Conservation (phyloP, 2,797 vertebrate species). For the Eospalax fontanierii region DNA sequence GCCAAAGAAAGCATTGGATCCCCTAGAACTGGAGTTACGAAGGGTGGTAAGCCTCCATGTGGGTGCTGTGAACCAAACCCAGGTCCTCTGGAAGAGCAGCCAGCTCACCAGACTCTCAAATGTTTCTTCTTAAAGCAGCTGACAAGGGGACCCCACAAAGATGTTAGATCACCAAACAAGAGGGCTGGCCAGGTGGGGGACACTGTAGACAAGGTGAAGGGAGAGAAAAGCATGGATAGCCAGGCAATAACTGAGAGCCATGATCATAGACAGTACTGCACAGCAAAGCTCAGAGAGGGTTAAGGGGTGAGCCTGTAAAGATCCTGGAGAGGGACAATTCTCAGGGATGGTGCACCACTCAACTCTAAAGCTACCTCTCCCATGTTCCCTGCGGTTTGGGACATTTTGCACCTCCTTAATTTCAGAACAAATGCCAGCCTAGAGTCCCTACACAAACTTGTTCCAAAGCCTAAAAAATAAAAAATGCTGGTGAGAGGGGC, state of each 20-base stretch:
- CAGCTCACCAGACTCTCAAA: too few species aligned
- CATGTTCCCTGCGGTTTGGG: too few species aligned
- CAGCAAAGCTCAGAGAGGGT: neutral
- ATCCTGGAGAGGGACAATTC: rapidly evolving
- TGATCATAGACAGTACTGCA: rapidly evolving
- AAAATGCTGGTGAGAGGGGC: rapidly evolving
- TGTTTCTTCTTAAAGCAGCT: too few species aligned
- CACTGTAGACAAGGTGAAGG: neutral
- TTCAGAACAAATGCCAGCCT: too few species aligned
- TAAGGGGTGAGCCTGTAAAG: rapidly evolving
- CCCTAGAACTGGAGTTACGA: too few species aligned
- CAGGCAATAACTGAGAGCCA: neutral
- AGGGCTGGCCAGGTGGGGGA: rapidly evolving
- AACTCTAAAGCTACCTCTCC: neutral
- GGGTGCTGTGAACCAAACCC: too few species aligned
- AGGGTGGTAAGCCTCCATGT: too few species aligned
- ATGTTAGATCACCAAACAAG: rapidly evolving
- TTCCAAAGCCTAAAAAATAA: neutral
- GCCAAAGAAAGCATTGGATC: too few species aligned
- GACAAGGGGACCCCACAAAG: neutral
- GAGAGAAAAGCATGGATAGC: neutral
- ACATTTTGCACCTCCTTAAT: neutral
- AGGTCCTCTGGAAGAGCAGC: too few species aligned
- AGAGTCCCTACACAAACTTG: neutral
- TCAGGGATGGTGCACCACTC: rapidly evolving